These are phyloP conservation scores for Oryctes rhinoceros DNA, from an alignment of 1,140 invertebrate genomes.

Conservation along the genomic window DNA sequence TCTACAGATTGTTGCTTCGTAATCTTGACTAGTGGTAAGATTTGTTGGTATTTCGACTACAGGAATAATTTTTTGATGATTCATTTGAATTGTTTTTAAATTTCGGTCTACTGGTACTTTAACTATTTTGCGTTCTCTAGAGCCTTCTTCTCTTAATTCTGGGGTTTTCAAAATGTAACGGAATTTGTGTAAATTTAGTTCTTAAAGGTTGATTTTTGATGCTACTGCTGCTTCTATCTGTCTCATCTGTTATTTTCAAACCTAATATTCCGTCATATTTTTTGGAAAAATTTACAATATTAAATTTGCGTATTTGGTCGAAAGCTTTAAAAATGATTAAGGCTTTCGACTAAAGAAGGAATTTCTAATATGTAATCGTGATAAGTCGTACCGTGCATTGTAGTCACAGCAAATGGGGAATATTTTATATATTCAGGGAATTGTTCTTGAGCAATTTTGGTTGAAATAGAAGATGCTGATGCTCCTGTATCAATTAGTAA, in stretches of 20 bases:
- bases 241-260: constrained; percentile 26
- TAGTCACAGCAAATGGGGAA: constrained; percentile 22
- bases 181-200: no score
- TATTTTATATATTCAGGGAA: constrained; percentile 30
- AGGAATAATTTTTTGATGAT: neutral
- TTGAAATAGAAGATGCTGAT: no score
- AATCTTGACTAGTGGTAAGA: no score
- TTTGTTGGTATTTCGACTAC: no score
- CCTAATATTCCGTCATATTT: constrained; percentile 35
- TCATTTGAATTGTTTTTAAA: neutral
- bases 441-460: constrained; percentile 1
- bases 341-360: neutral
- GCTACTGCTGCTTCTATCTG: constrained; percentile 25
- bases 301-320: constrained; percentile 22
- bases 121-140: no score
- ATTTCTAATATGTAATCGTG: constrained; percentile 38
- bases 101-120: no score
- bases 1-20: no score
- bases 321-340: constrained; percentile 14
- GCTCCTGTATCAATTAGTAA: no score
- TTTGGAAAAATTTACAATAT: no score
- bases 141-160: neutral
- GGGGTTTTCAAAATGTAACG: constrained; percentile 13
- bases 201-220: neutral
- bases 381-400: constrained; percentile 25